Evolutionary conservation across 2,113 vertebrate species (phyloP).

Genomic region (Gallinago undulata): DNA sequence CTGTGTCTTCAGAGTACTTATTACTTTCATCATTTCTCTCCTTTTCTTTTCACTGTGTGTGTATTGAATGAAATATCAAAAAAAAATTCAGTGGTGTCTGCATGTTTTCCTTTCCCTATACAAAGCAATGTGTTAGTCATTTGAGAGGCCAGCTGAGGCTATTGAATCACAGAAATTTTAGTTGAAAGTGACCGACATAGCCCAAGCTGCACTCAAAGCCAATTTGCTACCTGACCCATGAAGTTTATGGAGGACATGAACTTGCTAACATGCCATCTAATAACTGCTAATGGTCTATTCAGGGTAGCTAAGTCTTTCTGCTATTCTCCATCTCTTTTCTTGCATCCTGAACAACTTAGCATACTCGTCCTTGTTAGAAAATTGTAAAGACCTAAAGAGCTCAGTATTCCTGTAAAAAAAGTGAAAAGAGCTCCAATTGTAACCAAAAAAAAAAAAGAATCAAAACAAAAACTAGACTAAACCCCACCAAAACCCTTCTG

Average conservation of each 20-base stretch:
- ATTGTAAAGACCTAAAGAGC: not conserved
- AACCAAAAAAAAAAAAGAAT: not conserved
- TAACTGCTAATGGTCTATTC: not conserved
- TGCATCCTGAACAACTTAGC: not conserved
- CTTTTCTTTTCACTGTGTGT: not conserved
- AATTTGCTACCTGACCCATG: not conserved
- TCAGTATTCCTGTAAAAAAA: not conserved
- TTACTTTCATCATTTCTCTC: not conserved
- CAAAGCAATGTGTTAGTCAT: not conserved
- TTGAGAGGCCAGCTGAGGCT: not conserved
- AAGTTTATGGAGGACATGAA: not conserved
- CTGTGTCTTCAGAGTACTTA: not conserved
- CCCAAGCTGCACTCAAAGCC: not conserved
- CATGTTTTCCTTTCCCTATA: not conserved
- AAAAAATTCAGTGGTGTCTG: not conserved
- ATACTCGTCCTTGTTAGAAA: not conserved
- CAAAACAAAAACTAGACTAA: fast-evolving
- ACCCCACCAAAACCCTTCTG: not conserved
- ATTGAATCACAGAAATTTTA: not conserved
- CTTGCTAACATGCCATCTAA: not conserved
- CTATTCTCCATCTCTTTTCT: not conserved
- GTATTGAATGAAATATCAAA: not conserved
- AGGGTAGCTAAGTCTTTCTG: not conserved
- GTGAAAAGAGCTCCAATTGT: not conserved
- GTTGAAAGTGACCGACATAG: not conserved